These are phyloP conservation scores for Apotomis turbidana DNA, from an alignment of 2,888 invertebrate genomes.

Conservation along the genomic window DNA sequence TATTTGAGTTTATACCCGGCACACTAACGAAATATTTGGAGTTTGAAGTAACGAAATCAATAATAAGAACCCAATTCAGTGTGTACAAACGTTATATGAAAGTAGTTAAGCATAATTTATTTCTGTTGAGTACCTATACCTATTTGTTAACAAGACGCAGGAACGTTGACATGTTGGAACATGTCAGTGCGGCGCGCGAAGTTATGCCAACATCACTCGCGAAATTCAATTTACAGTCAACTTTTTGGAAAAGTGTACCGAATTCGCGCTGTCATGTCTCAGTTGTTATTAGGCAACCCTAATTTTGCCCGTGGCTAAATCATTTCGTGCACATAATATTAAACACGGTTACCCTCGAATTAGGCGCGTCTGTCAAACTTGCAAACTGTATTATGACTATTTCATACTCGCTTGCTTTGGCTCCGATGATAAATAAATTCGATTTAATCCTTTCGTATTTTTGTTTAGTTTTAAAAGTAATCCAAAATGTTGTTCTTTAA, in stretches of 20 bases:
- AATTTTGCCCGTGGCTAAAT: constrained; percentile 66
- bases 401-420: constrained; percentile 44
- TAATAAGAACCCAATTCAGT: no score
- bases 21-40: no score
- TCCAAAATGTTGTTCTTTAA: constrained; percentile 12
- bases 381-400: constrained; percentile 64
- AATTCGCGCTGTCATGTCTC: constrained; percentile 71
- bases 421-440: constrained; percentile 28
- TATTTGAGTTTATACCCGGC: no score
- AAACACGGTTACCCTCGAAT: constrained; percentile 63
- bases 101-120: constrained; percentile 25
- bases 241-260: constrained; percentile 69
- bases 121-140: constrained; percentile 29
- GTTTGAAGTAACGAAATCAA: no score
- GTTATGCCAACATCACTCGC: constrained; percentile 62
- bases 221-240: constrained; percentile 70
- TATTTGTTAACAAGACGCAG: constrained; percentile 43
- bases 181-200: constrained; percentile 60
- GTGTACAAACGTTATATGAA: no score
- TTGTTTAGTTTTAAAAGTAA: constrained; percentile 11
- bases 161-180: constrained; percentile 54
- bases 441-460: constrained; percentile 6
- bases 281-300: constrained; percentile 68
- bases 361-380: constrained; percentile 61
- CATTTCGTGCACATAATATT: constrained; percentile 66